Evolutionary conservation across 1,140 invertebrate species (phyloP).

Genomic region (Dysdera silvatica): DNA sequence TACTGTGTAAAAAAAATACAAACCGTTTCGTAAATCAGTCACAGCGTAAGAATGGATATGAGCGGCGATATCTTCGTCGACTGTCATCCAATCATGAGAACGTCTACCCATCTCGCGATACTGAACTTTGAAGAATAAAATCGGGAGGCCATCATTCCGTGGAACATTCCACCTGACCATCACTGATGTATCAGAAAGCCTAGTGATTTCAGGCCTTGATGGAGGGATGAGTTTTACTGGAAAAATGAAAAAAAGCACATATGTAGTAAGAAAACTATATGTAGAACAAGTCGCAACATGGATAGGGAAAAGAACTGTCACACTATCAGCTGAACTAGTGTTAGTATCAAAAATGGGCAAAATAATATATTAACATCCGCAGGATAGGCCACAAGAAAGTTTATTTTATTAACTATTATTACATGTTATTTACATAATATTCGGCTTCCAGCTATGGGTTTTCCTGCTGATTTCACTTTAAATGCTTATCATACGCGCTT

Average conservation of each 20-base stretch:
- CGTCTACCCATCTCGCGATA: slow-evolving; percentile 58
- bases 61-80: slow-evolving; percentile 67
- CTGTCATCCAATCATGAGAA: slow-evolving; percentile 63
- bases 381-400: neutral
- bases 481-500: too few relatives aligned
- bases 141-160: slow-evolving; percentile 63
- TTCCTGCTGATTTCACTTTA: too few relatives aligned
- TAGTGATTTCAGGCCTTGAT: slow-evolving; percentile 69
- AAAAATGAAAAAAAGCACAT: slow-evolving; percentile 31
- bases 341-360: too few relatives aligned
- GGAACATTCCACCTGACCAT: slow-evolving; percentile 84
- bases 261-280: neutral
- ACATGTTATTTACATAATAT: too few relatives aligned
- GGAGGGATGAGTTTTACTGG: slow-evolving; percentile 71
- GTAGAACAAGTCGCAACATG: neutral
- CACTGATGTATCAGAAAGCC: slow-evolving; percentile 78
- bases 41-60: slow-evolving; percentile 69
- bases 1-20: too few relatives aligned
- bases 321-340: too few relatives aligned
- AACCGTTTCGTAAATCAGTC: slow-evolving; percentile 59
- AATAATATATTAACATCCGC: neutral
- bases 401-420: too few relatives aligned
- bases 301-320: neutral
- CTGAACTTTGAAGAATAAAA: slow-evolving; percentile 85
- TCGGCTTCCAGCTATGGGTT: too few relatives aligned